phyloP scores from a whole-genome alignment of 2,113 vertebrate genomes.

The Sinocyclocheilus anshuiensis region DNA sequence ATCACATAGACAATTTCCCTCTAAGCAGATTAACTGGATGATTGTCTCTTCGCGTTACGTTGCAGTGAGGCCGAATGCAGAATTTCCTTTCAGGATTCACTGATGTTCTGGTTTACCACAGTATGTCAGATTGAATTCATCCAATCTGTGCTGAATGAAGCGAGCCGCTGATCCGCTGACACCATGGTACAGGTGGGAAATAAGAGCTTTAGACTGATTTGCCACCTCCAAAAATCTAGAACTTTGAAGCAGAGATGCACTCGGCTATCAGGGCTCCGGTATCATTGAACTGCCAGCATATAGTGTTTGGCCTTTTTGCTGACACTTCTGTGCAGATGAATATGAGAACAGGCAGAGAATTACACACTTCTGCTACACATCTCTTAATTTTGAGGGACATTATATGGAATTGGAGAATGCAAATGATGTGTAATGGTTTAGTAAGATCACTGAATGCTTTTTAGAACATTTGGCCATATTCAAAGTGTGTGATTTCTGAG shows the following conservation, averaged over 20 bases:
- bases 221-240: neutral
- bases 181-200: slow-evolving; percentile 29
- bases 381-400: neutral
- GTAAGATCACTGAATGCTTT: neutral
- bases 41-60: neutral
- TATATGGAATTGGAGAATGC: neutral
- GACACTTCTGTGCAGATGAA: slow-evolving; percentile 16
- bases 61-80: slow-evolving; percentile 14
- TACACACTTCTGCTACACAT: slow-evolving; percentile 12
- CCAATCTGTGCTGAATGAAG: slow-evolving; percentile 37
- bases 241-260: slow-evolving; percentile 15
- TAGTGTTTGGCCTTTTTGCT: slow-evolving; percentile 1
- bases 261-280: neutral
- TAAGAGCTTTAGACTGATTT: slow-evolving; percentile 37
- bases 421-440: neutral
- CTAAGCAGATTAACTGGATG: slow-evolving; percentile 27
- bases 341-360: slow-evolving; percentile 26
- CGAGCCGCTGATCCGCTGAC: slow-evolving; percentile 35
- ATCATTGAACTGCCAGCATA: slow-evolving; percentile 30
- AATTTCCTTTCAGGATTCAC: slow-evolving; percentile 16
- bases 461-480: neutral
- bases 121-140: slow-evolving; percentile 42
- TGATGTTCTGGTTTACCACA: slow-evolving; percentile 42
- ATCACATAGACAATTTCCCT: neutral
- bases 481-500: neutral